Conservation (phyloP, 2,113 vertebrate genomes). For the Erythrocebus patas region DNA sequence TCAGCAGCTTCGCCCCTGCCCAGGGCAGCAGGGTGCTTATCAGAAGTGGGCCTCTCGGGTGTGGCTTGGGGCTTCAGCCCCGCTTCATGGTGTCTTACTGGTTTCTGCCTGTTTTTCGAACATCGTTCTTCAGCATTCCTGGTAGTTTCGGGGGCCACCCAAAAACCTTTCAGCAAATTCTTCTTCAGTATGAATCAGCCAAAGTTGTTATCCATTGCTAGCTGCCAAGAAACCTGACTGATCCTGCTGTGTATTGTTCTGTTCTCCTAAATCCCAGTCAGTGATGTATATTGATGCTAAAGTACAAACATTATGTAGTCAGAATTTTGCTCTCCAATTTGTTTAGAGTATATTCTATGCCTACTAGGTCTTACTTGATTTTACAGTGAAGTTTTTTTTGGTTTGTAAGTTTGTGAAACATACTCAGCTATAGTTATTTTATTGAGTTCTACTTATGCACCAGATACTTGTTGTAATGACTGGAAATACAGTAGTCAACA, state of each 20-base stretch:
- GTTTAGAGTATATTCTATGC: background rate
- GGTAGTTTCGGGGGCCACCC: background rate
- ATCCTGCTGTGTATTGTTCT: rapidly evolving
- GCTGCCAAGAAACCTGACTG: background rate
- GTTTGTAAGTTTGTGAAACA: background rate
- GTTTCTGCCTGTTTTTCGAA: background rate
- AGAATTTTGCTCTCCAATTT: background rate
- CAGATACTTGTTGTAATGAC: background rate
- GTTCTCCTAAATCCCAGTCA: no score
- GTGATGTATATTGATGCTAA: background rate
- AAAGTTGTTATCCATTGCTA: background rate
- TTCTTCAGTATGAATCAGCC: background rate
- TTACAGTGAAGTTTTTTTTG: background rate
- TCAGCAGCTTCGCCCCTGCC: background rate
- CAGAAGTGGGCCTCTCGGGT: background rate
- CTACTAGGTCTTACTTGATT: background rate
- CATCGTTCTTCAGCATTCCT: background rate
- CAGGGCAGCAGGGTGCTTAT: background rate
- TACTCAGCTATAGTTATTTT: background rate
- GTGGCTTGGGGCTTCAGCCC: background rate
- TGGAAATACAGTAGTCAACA: background rate
- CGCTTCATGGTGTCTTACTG: background rate
- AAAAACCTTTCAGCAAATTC: background rate
- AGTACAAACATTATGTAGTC: no score
- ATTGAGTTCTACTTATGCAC: no score